phyloP scores from a whole-genome alignment of 2,888 invertebrate genomes.

The Agrotis segetum region DNA sequence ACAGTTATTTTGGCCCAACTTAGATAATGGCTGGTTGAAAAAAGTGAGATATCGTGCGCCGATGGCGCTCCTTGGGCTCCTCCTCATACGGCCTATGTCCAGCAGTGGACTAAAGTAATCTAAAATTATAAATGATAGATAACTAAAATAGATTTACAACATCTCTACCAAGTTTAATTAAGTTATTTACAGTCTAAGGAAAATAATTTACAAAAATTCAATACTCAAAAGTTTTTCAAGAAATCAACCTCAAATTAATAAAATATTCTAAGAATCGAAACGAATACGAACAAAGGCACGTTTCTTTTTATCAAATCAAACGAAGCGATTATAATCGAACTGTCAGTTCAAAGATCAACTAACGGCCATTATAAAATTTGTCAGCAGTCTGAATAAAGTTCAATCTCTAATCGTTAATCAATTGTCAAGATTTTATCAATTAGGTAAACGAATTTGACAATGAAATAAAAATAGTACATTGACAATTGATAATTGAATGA shows the following conservation, averaged over 20 bases:
- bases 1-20: too few species aligned
- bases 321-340: slow-evolving; percentile 59
- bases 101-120: too few species aligned
- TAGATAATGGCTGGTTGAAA: too few species aligned
- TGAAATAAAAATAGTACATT: slow-evolving; percentile 59
- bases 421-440: slow-evolving; percentile 71
- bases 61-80: too few species aligned
- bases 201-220: background rate
- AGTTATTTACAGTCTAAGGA: background rate
- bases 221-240: background rate
- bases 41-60: too few species aligned
- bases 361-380: slow-evolving; percentile 63
- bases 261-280: slow-evolving; percentile 23
- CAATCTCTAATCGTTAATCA: slow-evolving; percentile 63
- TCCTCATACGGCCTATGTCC: too few species aligned
- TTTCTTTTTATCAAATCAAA: slow-evolving; percentile 47
- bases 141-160: background rate
- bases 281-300: slow-evolving; percentile 45
- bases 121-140: background rate
- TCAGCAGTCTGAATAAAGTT: slow-evolving; percentile 68
- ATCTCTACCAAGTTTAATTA: background rate
- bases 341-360: slow-evolving; percentile 59
- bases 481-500: slow-evolving; percentile 58
- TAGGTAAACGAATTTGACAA: slow-evolving; percentile 66
- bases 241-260: slow-evolving; percentile 28